Base-by-base conservation (phyloP, 2,888 invertebrate species). In the Oligia fasciuncula region DNA sequence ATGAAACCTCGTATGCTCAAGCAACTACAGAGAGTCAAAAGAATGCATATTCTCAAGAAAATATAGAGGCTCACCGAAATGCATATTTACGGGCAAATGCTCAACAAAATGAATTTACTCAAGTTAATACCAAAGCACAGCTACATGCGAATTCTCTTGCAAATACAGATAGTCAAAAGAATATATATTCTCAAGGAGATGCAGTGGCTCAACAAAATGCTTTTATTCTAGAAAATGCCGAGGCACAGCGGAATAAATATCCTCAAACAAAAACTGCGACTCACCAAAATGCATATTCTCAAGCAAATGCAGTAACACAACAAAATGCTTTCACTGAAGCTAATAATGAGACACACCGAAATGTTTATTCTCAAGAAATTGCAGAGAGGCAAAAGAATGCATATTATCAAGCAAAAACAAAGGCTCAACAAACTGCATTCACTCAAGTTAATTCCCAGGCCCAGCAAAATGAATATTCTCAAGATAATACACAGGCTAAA, bases 51-150 rank as follows among this genome's bases (percentile, higher is more conserved):
- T 51, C 51, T 65, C 80, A 79, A 57, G 23, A 43, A 60, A 71
- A 57, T 80, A 29, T 43, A 60, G 46, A 68, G 0, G 40, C 40
- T 1, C 54, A 68, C 40, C 46, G 3, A 83, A 80, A 63, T 19
- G n/a, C 51, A 23, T 2, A 46, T 60, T 46, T 67, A 29, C 51
- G 62, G 54, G 35, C 17, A 60, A 54, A 67, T 14, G 9, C 40
- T 14, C 83, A 76, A 60, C 66, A 62, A 40, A 65, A 46, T 62
- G 65, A 77, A 65, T 63, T 54, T 11, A n/a, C 65, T 35, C 62
- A 69, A 23, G 35, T 14, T 19, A 66, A 60, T 62, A 54, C 51
- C 35, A 40, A 77, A 9, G 46, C 51, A 23, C 60, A 46, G 19
- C 60, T 46, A 62, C 77, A 68, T 40, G 1, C 19, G 17, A 57